Base-by-base conservation (phyloP, 2,888 invertebrate genomes). In the Abrostola tripartita region DNA sequence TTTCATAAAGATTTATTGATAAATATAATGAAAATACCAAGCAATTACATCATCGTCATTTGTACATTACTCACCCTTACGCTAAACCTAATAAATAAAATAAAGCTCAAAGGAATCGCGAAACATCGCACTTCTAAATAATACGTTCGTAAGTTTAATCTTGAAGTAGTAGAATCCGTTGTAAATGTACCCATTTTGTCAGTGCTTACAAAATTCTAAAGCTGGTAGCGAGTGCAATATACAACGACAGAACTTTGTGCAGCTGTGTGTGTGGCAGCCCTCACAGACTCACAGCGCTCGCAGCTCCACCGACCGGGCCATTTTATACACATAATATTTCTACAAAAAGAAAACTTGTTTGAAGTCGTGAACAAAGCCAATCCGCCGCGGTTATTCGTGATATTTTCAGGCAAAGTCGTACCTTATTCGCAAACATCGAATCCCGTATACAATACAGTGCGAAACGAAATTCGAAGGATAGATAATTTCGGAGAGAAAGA, bases 401-500 rank as follows among this genome's bases (percentile, higher is more conserved):
- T 93, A 94, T 94, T 93, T 91, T 89, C 92, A 84, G 83, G 79
- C 88, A 84, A 90, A 92, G 85, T 92, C 92, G 89, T 90, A 91
- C 93, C 92, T 93, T 94, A 94, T 94, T 93, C 93, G 88, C 92
- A 93, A 93, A 93, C 93, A 93, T 90, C 91, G 92, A 90, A 93
- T 91, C 90, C 87, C 86, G 87, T 88, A 92, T 88, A 93, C 94
- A 94, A 94, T 94, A 94, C 94, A 93, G 94, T 94, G 94, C 91
- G 93, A 94, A 94, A 92, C 93, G 93, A 92, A 94, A 92, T 94
- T 92, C 94, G 92, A 92, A 92, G 90, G 92, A 94, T 93, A 92
- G 94, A 94, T 94, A 94, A 94, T 94, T 94, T 94, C 92, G 88
- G 81, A 88, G 86, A 85, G 87, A 92, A 92, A 93, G 92, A 92